Conservation (phyloP, 2,113 vertebrate species). For the Alethe diademata region DNA sequence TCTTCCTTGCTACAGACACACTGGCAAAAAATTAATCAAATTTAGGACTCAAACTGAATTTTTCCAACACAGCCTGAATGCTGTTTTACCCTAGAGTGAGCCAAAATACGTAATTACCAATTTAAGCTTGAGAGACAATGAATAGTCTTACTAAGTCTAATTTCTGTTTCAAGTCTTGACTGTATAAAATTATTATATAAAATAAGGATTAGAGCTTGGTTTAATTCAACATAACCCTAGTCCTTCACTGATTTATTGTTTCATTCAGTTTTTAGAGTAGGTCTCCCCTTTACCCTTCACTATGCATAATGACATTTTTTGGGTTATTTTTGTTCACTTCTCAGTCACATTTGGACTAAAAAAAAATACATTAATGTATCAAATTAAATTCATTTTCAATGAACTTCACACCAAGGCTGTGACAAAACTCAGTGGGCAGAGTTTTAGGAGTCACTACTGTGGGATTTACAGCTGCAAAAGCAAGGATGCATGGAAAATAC, state of each 20-base stretch:
- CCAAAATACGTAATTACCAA: not conserved
- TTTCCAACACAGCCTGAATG: not conserved
- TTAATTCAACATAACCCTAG: not conserved
- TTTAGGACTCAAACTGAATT: not conserved
- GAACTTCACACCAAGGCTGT: not conserved
- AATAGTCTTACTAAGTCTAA: not conserved
- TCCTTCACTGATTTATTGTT: not conserved
- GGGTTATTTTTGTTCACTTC: not conserved
- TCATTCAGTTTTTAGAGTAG: not conserved
- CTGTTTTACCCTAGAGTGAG: not conserved
- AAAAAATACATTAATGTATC: not conserved
- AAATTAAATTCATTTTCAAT: not conserved
- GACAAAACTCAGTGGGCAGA: not conserved
- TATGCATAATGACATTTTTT: not conserved
- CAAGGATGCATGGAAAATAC: not conserved
- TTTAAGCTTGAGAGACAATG: not conserved
- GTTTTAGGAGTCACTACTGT: not conserved
- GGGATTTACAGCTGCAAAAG: not conserved
- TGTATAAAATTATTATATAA: no score
- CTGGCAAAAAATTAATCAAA: not conserved
- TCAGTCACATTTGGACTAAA: not conserved
- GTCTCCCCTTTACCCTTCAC: not conserved
- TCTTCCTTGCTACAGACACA: not conserved
- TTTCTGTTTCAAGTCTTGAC: not conserved
- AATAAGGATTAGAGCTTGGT: not conserved